Percentiles rank a stretch among this genome's conserved stretches.
Evolutionary conservation across 2,113 vertebrate genomes (phyloP).

Genomic region (Ophthalmolycus amberensis): DNA sequence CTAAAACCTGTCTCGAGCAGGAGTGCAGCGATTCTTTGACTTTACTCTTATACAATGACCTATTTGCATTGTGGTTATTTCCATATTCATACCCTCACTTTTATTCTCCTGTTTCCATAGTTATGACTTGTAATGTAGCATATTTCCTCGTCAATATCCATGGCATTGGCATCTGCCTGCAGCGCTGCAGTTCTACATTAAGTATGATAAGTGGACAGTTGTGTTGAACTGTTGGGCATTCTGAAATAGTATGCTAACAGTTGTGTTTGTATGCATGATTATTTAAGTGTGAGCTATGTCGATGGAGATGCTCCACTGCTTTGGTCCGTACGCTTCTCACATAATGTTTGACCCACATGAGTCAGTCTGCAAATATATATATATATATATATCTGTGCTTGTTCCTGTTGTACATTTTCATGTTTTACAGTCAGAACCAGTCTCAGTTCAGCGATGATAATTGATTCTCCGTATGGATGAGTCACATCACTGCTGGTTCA

Average conservation of each 20-base stretch:
- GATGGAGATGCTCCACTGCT: slow-evolving; percentile 26
- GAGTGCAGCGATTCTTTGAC: slow-evolving; percentile 20
- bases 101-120: slow-evolving; percentile 44
- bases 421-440: slow-evolving; percentile 40
- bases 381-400: neutral
- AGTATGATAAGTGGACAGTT: slow-evolving; percentile 21
- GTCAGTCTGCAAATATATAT: neutral
- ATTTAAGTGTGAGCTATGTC: slow-evolving; percentile 7
- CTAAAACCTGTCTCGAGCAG: slow-evolving; percentile 28
- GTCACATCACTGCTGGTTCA: slow-evolving; percentile 56
- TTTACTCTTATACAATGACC: slow-evolving; percentile 24
- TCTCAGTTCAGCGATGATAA: slow-evolving; percentile 18
- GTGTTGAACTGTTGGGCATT: slow-evolving; percentile 14
- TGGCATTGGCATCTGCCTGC: slow-evolving; percentile 37
- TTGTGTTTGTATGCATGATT: slow-evolving; percentile 9
- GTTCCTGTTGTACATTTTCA: slow-evolving; percentile 28
- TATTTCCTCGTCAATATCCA: slow-evolving; percentile 52
- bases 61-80: slow-evolving; percentile 51
- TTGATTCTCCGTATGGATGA: slow-evolving; percentile 47
- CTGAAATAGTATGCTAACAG: slow-evolving; percentile 18
- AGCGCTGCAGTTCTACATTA: slow-evolving; percentile 21
- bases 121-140: slow-evolving; percentile 24
- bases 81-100: slow-evolving; percentile 39
- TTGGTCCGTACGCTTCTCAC: slow-evolving; percentile 20
- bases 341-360: slow-evolving; percentile 25